Base-by-base conservation (phyloP, 2,797 vertebrate species). In the Nothura maculosa region DNA sequence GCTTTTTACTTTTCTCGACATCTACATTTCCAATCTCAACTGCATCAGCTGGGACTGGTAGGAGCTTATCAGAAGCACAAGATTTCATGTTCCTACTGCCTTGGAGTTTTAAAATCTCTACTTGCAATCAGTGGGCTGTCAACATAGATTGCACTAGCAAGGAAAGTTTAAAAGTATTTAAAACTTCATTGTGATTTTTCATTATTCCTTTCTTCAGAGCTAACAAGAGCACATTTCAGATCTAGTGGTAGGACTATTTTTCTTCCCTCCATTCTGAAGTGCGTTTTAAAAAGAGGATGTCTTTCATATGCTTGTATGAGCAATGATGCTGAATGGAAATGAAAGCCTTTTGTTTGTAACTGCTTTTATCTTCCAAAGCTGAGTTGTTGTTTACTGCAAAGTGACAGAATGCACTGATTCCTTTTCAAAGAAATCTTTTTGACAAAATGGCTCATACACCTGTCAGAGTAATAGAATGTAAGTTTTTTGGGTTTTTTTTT, bases 381-480 rank as follows among this genome's bases (percentile, higher is more conserved):
- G 38, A 81, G 28, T 21, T 52, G 27, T 47, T 40, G 45, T 58
- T 85, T 84, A 75, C 68, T 83, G 42, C 55, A 80, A 34, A 91
- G 40, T 19, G 47, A 43, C 22, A 78, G 50, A 84, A 58, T 11
- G 24, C 4, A 11, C 21, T 38, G 40, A 77, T 68, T 93, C 92
- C 50, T 92, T 82, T 96, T 89, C 85, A 92, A 85, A 95, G 42
- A 87, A 85, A 84, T 28, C 7, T 48, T 93, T 89, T 79, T 73
- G 64, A 81, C 36, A 77, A 81, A 95, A 82, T 50, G 43, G 45
- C 45, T 90, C 38, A 73, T 58, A 74, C 42, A 93, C 38, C 90
- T 93, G 52, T 45, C 67, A 86, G 34, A 38, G 52, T 68, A 93
- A 85, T 8, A 90, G 40, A 75, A 18, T 13, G 90, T 47, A 17